A percentile compares a stretch with the other conserved stretches of the same genome.
Conservation (phyloP, 2,113 vertebrate species). For the Hirundichthys speculiger region DNA sequence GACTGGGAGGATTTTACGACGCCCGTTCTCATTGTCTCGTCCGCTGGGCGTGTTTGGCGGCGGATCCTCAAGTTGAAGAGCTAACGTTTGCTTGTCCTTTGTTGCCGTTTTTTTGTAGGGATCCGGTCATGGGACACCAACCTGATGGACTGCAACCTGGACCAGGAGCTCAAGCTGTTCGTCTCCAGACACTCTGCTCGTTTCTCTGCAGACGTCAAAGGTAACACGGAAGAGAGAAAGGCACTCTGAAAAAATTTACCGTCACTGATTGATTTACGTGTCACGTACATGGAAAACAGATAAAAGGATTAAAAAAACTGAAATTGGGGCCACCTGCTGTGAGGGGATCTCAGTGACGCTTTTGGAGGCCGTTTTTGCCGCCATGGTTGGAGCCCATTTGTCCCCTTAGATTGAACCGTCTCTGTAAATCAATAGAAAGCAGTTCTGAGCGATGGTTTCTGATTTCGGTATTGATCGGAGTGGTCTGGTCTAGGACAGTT, state of each 20-base stretch:
- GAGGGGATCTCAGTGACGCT: not conserved
- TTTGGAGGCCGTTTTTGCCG: slow-evolving; percentile 3
- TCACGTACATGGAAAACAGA: slow-evolving; percentile 4
- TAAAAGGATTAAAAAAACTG: not conserved
- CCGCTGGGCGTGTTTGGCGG: not conserved
- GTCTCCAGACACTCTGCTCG: slow-evolving; percentile 96
- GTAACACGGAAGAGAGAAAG: slow-evolving; percentile 75
- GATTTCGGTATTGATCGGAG: no score
- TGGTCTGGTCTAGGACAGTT: not conserved
- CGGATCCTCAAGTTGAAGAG: not conserved
- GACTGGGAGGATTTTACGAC: slow-evolving; percentile 13
- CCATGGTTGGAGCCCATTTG: slow-evolving; percentile 1
- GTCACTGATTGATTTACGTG: not conserved
- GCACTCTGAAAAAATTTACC: not conserved
- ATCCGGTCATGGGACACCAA: slow-evolving; percentile 98
- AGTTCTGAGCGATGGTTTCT: not conserved
- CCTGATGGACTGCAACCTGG: slow-evolving; percentile 94
- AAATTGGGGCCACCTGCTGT: not conserved
- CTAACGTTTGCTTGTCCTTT: not conserved
- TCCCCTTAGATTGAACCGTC: not conserved
- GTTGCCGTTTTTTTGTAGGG: slow-evolving; percentile 85
- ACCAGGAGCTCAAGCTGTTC: slow-evolving; percentile 97
- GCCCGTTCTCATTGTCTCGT: not conserved
- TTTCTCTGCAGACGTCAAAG: slow-evolving; percentile 96
- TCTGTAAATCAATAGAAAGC: not conserved